Conservation (phyloP, 1,140 invertebrate genomes). For the Sipha flava region DNA sequence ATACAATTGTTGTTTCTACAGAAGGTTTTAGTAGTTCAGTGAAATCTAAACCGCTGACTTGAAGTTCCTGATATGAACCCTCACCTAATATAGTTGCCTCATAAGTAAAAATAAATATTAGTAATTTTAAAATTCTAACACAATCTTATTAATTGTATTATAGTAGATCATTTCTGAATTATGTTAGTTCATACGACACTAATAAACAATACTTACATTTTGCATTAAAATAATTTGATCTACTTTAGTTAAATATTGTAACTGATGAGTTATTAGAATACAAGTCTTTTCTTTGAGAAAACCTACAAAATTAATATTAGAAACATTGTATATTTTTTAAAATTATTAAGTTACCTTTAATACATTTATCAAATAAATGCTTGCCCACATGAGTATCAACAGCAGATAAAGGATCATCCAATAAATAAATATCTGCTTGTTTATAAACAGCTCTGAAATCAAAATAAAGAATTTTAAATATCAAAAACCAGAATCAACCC, state of each 20-base stretch:
- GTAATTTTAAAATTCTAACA: no score
- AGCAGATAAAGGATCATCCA: slow-evolving; percentile 74
- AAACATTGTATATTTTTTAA: no score
- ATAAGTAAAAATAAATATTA: neutral
- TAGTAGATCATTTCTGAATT: no score
- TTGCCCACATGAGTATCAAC: slow-evolving; percentile 75
- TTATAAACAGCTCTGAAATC: slow-evolving; percentile 37
- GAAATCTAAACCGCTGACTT: slow-evolving; percentile 49
- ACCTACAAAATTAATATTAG: slow-evolving; percentile 36
- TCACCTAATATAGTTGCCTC: slow-evolving; percentile 51
- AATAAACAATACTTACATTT: slow-evolving; percentile 48
- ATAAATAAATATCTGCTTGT: slow-evolving; percentile 64
- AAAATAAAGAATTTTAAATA: no score
- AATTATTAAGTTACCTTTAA: slow-evolving; percentile 43
- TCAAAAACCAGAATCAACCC: no score
- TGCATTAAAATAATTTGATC: slow-evolving; percentile 72
- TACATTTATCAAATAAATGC: slow-evolving; percentile 67
- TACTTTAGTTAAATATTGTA: slow-evolving; percentile 66
- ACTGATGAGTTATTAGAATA: slow-evolving; percentile 74
- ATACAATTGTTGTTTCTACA: no score
- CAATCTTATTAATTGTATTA: no score
- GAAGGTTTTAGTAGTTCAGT: slow-evolving; percentile 45
- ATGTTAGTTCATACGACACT: no score
- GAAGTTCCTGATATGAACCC: slow-evolving; percentile 51
- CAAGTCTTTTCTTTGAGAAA: slow-evolving; percentile 55